Evolutionary conservation across 2,113 vertebrate species (phyloP).

Genomic region (Verasper variegatus): DNA sequence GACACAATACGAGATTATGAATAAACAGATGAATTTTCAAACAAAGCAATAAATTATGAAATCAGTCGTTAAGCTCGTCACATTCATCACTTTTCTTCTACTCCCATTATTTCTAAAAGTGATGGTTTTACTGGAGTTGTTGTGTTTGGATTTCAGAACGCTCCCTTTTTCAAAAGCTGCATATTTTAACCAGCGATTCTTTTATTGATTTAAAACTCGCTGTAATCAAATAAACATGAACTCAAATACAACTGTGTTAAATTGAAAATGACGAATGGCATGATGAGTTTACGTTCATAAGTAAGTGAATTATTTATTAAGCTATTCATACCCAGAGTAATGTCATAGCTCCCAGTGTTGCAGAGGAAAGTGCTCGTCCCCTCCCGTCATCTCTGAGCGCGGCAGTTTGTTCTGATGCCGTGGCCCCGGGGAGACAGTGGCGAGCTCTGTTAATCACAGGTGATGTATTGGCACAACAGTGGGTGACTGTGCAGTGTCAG

Average conservation of each 20-base stretch:
- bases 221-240: background rate
- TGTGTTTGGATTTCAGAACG: background rate
- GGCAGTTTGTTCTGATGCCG: background rate
- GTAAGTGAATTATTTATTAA: background rate
- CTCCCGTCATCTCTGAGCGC: background rate
- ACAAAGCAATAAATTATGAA: conserved; percentile 32
- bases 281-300: background rate
- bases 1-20: conserved; percentile 9
- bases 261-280: conserved; percentile 1
- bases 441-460: conserved; percentile 20
- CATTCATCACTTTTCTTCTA: background rate
- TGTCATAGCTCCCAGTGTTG: too few relatives aligned
- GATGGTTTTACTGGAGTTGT: background rate
- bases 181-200: background rate
- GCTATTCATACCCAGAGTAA: background rate
- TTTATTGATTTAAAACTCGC: background rate
- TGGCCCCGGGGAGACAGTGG: background rate
- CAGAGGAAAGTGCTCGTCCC: too few relatives aligned
- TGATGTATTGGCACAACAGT: conserved; percentile 13
- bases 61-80: background rate
- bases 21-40: conserved; percentile 2
- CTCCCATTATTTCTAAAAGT: background rate
- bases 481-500: conserved; percentile 1
- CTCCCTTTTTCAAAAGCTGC: background rate
- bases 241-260: background rate